Evolutionary conservation across 2,888 invertebrate species (phyloP).

Genomic region (Cremastinae sp.): DNA sequence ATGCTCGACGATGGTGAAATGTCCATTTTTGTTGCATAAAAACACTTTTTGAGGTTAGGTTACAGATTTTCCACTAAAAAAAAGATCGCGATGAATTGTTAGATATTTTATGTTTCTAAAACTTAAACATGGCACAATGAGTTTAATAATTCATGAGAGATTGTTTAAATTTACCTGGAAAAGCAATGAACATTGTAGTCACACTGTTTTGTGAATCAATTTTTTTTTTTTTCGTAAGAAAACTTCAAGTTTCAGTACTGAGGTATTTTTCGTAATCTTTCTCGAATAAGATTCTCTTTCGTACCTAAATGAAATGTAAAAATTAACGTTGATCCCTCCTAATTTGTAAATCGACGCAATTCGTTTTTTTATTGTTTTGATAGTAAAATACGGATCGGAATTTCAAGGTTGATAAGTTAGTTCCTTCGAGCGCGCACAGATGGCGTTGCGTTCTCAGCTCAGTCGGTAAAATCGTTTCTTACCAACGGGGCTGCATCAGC

Average conservation of each 20-base stretch:
- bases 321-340: conserved; percentile 3
- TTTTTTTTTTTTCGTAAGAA: background rate
- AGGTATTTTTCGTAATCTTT: too few relatives aligned
- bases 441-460: too few relatives aligned
- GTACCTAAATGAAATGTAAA: background rate
- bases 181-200: background rate
- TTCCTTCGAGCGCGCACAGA: too few relatives aligned
- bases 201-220: conserved; percentile 4
- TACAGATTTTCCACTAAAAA: background rate
- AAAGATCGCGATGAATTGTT: background rate
- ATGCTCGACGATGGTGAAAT: conserved; percentile 71
- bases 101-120: background rate
- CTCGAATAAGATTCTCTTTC: too few relatives aligned
- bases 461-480: too few relatives aligned
- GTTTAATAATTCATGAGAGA: too few relatives aligned
- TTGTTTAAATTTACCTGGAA: background rate
- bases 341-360: conserved; percentile 22
- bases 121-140: background rate
- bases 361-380: conserved; percentile 35
- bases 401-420: background rate
- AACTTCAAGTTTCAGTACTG: too few relatives aligned
- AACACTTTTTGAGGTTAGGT: conserved; percentile 35
- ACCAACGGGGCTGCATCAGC: too few relatives aligned
- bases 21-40: conserved; percentile 65
- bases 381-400: conserved; percentile 7